Percentiles rank a stretch among this genome's conserved stretches.
Conservation (phyloP, 2,797 vertebrate genomes). For the Pipistrellus kuhlii region DNA sequence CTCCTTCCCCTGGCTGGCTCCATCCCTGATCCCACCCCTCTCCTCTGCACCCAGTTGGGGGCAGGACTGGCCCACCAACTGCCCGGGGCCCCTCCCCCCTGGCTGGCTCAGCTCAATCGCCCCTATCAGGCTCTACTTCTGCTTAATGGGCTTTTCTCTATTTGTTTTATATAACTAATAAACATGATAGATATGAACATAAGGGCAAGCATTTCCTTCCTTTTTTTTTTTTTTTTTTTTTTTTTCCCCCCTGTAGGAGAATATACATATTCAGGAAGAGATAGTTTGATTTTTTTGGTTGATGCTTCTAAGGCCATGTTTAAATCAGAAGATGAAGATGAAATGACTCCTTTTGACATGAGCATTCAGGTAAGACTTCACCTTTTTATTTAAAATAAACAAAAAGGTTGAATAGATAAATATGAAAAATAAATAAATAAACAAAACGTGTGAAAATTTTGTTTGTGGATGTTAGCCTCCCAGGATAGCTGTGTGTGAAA, state of each 20-base stretch:
- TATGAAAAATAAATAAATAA: too few relatives aligned
- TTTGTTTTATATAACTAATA: conserved; percentile 44
- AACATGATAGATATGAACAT: not conserved
- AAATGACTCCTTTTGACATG: conserved; percentile 93
- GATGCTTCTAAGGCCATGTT: conserved; percentile 97
- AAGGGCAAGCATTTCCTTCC: not conserved
- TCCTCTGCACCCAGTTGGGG: too few relatives aligned
- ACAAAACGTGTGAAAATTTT: not conserved
- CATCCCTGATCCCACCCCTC: too few relatives aligned
- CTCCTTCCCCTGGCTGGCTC: too few relatives aligned
- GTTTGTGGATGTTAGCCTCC: not conserved
- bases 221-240: not conserved
- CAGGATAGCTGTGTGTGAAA: not conserved
- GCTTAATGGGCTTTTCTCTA: not conserved
- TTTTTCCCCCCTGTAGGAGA: conserved; percentile 82
- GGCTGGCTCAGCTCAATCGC: fast-evolving
- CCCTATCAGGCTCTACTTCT: not conserved
- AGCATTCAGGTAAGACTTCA: conserved; percentile 91
- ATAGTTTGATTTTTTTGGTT: conserved; percentile 96
- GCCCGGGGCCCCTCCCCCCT: too few relatives aligned
- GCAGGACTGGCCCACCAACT: too few relatives aligned
- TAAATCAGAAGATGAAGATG: conserved; percentile 87
- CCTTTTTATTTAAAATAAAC: not conserved
- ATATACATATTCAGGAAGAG: conserved; percentile 91
- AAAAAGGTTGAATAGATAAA: too few relatives aligned